Evolutionary conservation across 2,113 vertebrate genomes (phyloP).

Genomic region (Psittacus erithacus): DNA sequence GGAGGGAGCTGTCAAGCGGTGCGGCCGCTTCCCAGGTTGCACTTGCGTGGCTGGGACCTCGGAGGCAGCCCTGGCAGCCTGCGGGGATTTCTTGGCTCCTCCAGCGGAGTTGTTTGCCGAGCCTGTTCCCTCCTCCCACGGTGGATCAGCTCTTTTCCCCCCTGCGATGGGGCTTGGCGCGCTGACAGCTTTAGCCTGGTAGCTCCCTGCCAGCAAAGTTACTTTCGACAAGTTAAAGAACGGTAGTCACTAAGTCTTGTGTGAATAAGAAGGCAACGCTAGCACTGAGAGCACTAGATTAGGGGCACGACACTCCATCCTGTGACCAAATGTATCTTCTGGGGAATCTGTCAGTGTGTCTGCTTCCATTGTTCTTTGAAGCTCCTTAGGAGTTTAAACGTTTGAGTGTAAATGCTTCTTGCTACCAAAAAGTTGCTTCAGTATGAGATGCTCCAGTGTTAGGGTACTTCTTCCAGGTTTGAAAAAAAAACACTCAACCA

Average conservation of each 20-base stretch:
- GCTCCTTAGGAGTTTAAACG: neutral
- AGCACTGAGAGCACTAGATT: neutral
- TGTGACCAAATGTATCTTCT: neutral
- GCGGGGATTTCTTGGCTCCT: neutral
- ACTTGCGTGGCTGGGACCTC: neutral
- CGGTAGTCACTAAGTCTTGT: neutral
- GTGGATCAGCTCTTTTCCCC: neutral
- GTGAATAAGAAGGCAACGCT: neutral
- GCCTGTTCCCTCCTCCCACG: neutral
- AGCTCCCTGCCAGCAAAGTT: neutral
- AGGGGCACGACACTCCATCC: neutral
- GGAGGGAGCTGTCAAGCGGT: neutral
- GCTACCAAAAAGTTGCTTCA: neutral
- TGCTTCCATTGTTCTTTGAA: neutral
- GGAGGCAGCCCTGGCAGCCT: neutral
- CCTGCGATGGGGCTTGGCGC: neutral
- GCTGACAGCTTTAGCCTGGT: neutral
- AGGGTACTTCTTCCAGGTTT: neutral
- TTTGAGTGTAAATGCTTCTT: neutral
- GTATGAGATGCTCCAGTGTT: rapidly evolving
- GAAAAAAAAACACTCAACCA: too few relatives aligned
- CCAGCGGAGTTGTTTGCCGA: neutral
- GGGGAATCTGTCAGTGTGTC: neutral
- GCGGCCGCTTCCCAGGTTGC: neutral
- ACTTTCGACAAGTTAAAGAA: neutral